Conservation (phyloP, 2,797 vertebrate genomes). For the Labeo calbasu region DNA sequence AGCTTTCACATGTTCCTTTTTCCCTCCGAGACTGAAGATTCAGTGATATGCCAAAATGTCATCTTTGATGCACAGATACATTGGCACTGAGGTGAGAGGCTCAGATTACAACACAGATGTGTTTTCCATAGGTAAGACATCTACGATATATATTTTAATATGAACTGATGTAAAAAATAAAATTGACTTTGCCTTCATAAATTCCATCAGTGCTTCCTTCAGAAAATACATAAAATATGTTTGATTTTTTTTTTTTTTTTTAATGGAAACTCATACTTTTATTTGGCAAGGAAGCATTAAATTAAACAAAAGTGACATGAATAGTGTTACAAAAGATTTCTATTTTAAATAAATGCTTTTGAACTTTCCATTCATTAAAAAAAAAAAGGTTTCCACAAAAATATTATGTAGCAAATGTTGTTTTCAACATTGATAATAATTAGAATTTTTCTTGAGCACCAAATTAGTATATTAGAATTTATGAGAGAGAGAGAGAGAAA, state of each 20-base stretch:
- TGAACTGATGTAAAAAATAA: not conserved
- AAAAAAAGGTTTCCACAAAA: too few species aligned
- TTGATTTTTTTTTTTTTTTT: too few species aligned
- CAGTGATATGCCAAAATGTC: slow-evolving; percentile 54
- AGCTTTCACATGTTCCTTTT: slow-evolving; percentile 34
- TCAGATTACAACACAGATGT: slow-evolving; percentile 26
- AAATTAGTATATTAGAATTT: not conserved
- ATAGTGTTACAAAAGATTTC: too few species aligned
- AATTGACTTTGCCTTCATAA: not conserved
- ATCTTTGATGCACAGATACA: slow-evolving; percentile 51
- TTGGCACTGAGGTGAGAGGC: not conserved
- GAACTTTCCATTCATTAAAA: too few species aligned
- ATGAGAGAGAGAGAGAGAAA: too few species aligned
- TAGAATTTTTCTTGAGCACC: not conserved
- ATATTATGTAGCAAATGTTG: too few species aligned
- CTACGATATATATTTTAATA: not conserved
- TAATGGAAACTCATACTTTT: too few species aligned
- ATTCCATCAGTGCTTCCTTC: not conserved
- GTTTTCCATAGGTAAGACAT: not conserved
- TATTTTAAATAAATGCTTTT: too few species aligned
- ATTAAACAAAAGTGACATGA: too few species aligned
- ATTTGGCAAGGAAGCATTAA: too few species aligned
- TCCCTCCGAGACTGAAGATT: slow-evolving; percentile 26
- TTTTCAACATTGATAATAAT: too few species aligned
- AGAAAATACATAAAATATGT: not conserved